Evolutionary conservation across 2,113 vertebrate genomes (phyloP).

Genomic region (Sinocyclocheilus grahami): DNA sequence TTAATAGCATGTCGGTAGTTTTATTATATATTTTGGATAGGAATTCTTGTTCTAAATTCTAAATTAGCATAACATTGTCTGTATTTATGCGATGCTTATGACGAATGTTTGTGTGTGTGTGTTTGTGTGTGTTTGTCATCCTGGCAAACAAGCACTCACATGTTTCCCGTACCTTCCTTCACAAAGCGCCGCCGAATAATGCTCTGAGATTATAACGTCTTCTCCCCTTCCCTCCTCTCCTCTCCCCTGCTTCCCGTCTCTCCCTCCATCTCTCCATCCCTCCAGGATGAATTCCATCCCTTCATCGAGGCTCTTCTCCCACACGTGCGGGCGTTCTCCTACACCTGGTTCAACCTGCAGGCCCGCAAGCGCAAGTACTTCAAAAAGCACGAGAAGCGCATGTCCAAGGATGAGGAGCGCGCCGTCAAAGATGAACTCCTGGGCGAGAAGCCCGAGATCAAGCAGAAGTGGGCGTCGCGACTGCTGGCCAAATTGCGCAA

Average conservation of each 20-base stretch:
- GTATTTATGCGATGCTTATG: background rate
- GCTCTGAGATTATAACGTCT: conserved; percentile 76
- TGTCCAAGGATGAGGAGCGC: conserved; percentile 94
- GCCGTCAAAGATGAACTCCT: conserved; percentile 93
- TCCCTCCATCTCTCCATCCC: conserved; percentile 46
- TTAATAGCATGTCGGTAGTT: background rate
- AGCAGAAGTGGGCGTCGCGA: conserved; percentile 95
- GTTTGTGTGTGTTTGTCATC: conserved; percentile 25
- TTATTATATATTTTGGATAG: background rate
- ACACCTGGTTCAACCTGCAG: conserved; percentile 99
- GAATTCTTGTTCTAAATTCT: background rate
- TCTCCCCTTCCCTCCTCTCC: conserved; percentile 66
- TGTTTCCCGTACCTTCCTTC: conserved; percentile 46
- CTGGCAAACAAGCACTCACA: background rate
- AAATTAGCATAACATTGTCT: background rate
- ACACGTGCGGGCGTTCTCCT: conserved; percentile 94
- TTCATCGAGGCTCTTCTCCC: conserved; percentile 97
- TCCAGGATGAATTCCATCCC: conserved; percentile 98
- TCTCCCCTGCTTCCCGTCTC: conserved; percentile 66
- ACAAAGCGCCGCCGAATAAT: conserved; percentile 53
- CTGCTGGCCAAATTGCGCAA: conserved; percentile 94
- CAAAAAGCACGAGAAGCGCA: conserved; percentile 97
- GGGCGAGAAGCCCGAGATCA: conserved; percentile 93
- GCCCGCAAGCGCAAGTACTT: conserved; percentile 97
- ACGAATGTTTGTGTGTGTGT: background rate